Percentiles rank a stretch among this genome's conserved stretches.
Evolutionary conservation across 2,113 vertebrate species (phyloP).

Genomic region (Ovis canadensis): DNA sequence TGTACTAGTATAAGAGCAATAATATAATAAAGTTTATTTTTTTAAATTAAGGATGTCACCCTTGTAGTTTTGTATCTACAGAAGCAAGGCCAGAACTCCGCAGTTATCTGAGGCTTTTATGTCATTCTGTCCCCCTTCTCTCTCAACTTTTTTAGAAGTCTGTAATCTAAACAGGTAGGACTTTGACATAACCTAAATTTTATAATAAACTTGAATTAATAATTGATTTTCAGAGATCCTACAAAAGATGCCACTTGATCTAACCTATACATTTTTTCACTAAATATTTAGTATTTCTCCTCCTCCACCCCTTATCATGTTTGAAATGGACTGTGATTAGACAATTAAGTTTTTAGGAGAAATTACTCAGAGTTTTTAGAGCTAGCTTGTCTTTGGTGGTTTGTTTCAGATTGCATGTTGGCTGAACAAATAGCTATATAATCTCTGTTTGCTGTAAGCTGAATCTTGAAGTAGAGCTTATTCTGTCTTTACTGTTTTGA

Average conservation of each 20-base stretch:
- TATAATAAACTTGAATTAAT: not conserved
- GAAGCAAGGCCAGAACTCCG: not conserved
- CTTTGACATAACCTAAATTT: not conserved
- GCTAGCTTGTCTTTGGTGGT: not conserved
- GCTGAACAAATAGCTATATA: not conserved
- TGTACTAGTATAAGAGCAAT: not conserved
- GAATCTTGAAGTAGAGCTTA: not conserved
- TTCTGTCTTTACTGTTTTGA: constrained; percentile 4
- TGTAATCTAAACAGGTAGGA: not conserved
- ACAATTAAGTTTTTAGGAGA: not conserved
- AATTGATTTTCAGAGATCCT: not conserved
- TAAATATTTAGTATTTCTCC: not conserved
- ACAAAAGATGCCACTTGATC: not conserved
- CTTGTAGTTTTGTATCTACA: not conserved
- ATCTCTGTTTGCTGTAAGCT: not conserved
- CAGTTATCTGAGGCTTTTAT: not conserved
- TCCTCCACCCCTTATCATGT: not conserved
- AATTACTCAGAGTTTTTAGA: not conserved
- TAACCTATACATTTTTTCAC: not conserved
- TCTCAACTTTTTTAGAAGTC: not conserved
- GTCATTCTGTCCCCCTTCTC: not conserved
- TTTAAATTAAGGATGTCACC: not conserved
- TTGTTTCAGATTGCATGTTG: not conserved
- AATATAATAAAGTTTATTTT: not conserved
- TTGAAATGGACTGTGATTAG: not conserved